Evolutionary conservation across 1,140 invertebrate genomes (phyloP).

Genomic region (Heliconius hermathena): DNA sequence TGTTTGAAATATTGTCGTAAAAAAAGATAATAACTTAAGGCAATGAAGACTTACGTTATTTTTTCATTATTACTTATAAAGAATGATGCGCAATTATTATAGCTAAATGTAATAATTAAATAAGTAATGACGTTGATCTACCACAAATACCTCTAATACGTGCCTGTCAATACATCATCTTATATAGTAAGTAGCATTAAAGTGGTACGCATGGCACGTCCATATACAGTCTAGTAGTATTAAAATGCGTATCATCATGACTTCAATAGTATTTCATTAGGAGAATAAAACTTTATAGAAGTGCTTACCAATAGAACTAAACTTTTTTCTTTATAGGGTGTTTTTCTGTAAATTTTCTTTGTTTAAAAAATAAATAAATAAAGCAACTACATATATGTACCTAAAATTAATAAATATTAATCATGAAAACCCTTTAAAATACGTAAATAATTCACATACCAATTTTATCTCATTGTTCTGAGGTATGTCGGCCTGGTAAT

Average conservation of each 20-base stretch:
- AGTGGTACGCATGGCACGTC: neutral
- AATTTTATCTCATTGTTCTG: neutral
- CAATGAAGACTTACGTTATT: too few species aligned
- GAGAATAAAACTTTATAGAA: neutral
- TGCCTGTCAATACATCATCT: neutral
- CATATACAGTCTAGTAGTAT: slow-evolving; percentile 7
- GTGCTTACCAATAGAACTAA: neutral
- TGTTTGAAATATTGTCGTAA: too few species aligned
- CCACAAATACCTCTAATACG: neutral
- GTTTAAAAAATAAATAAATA: neutral
- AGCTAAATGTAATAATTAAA: neutral
- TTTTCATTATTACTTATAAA: neutral
- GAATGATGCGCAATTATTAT: neutral
- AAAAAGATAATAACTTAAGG: too few species aligned
- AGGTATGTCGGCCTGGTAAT: slow-evolving; percentile 5
- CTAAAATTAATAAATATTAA: neutral
- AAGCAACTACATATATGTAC: neutral
- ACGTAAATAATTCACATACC: neutral
- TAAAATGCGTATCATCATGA: slow-evolving; percentile 3
- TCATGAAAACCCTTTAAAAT: neutral
- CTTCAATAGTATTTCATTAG: neutral
- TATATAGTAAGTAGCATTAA: neutral
- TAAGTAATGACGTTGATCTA: neutral
- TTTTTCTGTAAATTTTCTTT: neutral
- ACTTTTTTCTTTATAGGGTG: neutral